phyloP scores from a whole-genome alignment of 2,888 invertebrate genomes.

The Liodrosophila aerea region DNA sequence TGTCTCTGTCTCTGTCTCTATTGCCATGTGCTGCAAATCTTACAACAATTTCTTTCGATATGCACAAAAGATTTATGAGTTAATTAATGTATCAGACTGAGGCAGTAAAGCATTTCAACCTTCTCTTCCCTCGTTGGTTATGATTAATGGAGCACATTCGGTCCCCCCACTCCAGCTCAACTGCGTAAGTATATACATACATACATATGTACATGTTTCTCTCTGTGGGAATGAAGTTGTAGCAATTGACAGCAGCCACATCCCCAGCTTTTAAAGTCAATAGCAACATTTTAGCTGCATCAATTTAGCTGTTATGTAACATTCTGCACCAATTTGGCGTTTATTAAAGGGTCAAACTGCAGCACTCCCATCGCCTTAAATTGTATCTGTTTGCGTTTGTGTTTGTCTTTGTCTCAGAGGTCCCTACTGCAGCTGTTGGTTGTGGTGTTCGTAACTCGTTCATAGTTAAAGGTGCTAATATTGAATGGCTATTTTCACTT shows the following conservation, averaged over 20 bases:
- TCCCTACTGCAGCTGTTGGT: slow-evolving; percentile 9
- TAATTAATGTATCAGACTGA: slow-evolving; percentile 62
- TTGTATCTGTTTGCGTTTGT: background rate
- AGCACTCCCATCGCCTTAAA: slow-evolving; percentile 10
- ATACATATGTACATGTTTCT: too few relatives aligned
- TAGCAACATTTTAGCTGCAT: slow-evolving; percentile 30
- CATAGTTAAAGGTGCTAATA: slow-evolving; percentile 75
- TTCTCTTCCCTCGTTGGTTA: background rate
- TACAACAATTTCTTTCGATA: slow-evolving; percentile 59
- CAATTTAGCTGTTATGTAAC: slow-evolving; percentile 35
- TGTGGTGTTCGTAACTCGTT: slow-evolving; percentile 58
- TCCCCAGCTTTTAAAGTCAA: background rate
- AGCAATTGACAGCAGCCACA: slow-evolving; percentile 9
- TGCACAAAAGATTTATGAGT: slow-evolving; percentile 75
- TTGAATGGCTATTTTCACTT: slow-evolving; percentile 77
- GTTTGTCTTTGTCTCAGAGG: slow-evolving; percentile 1
- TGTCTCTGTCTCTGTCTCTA: background rate
- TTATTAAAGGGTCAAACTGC: slow-evolving; percentile 56
- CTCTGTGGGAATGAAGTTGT: slow-evolving; percentile 46
- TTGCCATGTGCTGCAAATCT: slow-evolving; percentile 3
- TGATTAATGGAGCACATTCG: too few relatives aligned
- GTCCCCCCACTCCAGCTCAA: background rate
- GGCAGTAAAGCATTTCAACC: slow-evolving; percentile 10
- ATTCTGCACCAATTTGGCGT: slow-evolving; percentile 40
- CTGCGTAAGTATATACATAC: too few relatives aligned